Conservation (phyloP, 2,797 vertebrate species). For the Coranthus polyacanthus region DNA sequence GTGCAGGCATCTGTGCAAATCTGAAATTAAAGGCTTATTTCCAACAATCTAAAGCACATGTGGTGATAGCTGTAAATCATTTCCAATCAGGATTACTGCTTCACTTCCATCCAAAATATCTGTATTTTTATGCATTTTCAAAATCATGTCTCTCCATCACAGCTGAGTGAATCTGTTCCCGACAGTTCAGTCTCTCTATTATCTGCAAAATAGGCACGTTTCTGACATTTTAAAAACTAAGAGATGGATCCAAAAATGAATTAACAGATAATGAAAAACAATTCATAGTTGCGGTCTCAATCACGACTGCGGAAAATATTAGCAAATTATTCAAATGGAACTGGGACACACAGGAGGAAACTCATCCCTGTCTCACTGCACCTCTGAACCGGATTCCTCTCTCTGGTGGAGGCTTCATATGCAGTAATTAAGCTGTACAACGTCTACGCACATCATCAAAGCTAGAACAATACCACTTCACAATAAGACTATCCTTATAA, state of each 20-base stretch:
- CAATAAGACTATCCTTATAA: too few relatives aligned
- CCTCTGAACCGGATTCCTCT: too few relatives aligned
- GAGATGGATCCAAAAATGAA: conserved; percentile 2
- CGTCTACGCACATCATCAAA: too few relatives aligned
- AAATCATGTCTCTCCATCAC: neutral
- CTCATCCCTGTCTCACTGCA: too few relatives aligned
- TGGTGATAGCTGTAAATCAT: neutral
- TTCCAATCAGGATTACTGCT: neutral
- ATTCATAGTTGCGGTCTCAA: neutral
- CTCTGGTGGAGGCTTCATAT: too few relatives aligned
- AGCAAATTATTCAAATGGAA: too few relatives aligned
- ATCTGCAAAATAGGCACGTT: neutral
- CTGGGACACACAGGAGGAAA: too few relatives aligned
- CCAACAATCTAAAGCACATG: neutral
- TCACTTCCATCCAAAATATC: neutral
- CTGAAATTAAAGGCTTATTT: too few relatives aligned
- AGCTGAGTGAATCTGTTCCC: neutral
- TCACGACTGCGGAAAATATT: neutral
- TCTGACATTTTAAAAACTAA: conserved; percentile 1
- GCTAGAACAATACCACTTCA: too few relatives aligned
- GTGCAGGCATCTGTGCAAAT: too few relatives aligned
- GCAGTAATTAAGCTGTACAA: too few relatives aligned
- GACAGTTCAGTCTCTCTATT: neutral
- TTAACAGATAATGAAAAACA: conserved; percentile 11
- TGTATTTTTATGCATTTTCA: neutral